These are phyloP conservation scores for Dryobates pubescens DNA, from an alignment of 2,797 vertebrate genomes.

Conservation along the genomic window DNA sequence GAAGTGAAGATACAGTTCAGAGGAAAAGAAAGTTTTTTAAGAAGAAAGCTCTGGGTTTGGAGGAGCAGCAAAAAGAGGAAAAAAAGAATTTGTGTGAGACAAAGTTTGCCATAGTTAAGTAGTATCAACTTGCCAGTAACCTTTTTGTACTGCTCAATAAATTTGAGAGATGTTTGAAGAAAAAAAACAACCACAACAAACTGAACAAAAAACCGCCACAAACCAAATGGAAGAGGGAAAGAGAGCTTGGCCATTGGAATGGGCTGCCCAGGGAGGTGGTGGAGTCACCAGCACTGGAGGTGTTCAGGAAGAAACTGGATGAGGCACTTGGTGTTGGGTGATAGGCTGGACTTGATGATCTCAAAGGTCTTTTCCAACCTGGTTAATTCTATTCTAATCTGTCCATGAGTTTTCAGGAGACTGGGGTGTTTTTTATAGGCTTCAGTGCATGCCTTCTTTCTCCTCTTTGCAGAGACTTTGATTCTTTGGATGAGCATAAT, in stretches of 20 bases:
- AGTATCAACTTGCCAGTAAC: neutral
- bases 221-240: neutral
- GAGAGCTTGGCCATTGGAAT: no score
- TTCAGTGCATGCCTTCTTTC: neutral
- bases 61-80: neutral
- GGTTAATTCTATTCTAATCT: no score
- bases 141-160: neutral
- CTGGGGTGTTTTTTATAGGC: neutral
- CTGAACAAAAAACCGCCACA: no score
- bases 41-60: neutral
- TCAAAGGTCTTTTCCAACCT: no score
- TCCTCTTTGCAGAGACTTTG: slow-evolving; percentile 87
- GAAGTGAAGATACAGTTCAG: neutral
- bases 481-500: slow-evolving; percentile 90
- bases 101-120: neutral
- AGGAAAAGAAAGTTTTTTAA: neutral
- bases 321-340: no score
- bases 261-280: no score
- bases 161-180: neutral
- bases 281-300: no score
- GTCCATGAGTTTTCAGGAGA: neutral
- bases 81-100: neutral
- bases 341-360: no score
- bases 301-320: no score
- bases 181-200: no score